phyloP scores from a whole-genome alignment of 1,140 invertebrate genomes.

The Eriosoma lanigerum region DNA sequence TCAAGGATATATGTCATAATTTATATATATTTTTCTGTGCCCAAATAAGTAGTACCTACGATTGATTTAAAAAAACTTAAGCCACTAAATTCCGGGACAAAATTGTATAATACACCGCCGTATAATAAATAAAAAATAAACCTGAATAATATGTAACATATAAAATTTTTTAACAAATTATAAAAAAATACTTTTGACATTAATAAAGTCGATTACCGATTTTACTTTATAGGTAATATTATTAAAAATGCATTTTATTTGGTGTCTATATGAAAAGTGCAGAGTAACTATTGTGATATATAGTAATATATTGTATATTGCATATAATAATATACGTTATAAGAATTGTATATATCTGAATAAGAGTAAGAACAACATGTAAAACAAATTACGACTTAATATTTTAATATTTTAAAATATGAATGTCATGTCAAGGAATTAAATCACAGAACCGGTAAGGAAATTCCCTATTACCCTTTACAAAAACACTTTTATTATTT shows the following conservation, averaged over 20 bases:
- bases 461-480: too few species aligned
- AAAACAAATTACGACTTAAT: neutral
- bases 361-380: neutral
- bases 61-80: neutral
- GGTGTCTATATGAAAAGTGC: too few species aligned
- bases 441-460: neutral
- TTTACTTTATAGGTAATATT: neutral
- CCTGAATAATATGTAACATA: too few species aligned
- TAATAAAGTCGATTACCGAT: neutral
- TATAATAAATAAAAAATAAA: too few species aligned
- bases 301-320: neutral
- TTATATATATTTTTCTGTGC: neutral
- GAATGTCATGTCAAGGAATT: neutral
- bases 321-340: slow-evolving; percentile 19
- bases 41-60: neutral
- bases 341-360: too few species aligned
- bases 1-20: neutral
- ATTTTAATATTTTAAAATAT: neutral
- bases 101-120: neutral
- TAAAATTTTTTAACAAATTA: too few species aligned
- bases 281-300: too few species aligned
- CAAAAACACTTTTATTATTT: neutral
- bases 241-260: neutral
- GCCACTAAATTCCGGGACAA: neutral
- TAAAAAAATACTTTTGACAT: too few species aligned